Evolutionary conservation across 2,888 invertebrate species (phyloP), one percentile per base, ranked within the genome.

Genomic region (Seladonia tumulorum): DNA sequence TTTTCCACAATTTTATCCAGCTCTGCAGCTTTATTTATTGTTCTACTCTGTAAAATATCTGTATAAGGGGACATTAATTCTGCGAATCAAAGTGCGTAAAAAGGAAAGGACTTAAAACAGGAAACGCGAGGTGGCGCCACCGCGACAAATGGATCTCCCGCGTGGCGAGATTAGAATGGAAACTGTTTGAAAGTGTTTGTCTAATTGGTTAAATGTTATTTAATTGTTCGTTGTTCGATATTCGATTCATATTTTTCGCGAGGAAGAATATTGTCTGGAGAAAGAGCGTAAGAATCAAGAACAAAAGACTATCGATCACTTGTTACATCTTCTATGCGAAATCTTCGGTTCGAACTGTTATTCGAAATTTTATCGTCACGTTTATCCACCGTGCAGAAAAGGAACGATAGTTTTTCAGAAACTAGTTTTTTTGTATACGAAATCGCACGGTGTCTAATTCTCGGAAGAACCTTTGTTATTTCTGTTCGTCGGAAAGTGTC

Each of bases 141-240:
- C 12, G 12, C 16, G n/a, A 1, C 22, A 14, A 35, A 16, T 57
- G n/a, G 18, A 18, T 85, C 76, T 78, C 85, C 84, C 85, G 85
- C 85, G 79, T 85, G 29, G n/a, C 45, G 42, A 66, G n/a, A 57
- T 76, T 80, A 42, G 72, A 85, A 79, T 85, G 72, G 25, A 79
- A 84, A 82, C 45, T 47, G 42, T 70, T 70, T 73, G 16, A 53
- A 45, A 35, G 16, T 35, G 4, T 14, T 25, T 53, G 53, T 10
- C 53, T 22, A 29, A n/a, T 72, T 12, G 22, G 25, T 72, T 29
- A n/a, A 81, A 73, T 39, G 22, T 1, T 39, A 66, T 14, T 39
- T 42, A 47, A 53, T 14, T 5, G 8, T 35, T 49, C 35, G 14
- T 29, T n/a, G 66, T 42, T n/a, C 16, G 22, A 53, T n/a, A n/a